Evolutionary conservation across 1,140 invertebrate species (phyloP), one percentile per base, ranked within the genome.

Genomic region (Megalopta genalis): DNA sequence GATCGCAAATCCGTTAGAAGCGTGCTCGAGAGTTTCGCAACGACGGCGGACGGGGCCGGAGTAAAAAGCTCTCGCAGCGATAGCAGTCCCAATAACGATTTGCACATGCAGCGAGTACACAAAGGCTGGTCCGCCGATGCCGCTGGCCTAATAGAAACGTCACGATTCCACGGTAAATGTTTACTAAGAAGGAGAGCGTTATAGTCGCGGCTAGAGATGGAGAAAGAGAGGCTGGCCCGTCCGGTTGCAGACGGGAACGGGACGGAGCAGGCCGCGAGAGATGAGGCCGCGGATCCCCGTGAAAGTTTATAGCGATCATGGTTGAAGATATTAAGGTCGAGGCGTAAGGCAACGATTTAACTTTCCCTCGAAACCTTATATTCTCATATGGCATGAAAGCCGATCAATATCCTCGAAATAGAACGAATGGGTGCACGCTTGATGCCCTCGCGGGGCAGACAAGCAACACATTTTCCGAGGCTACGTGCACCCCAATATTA

Each of bases 351-450:
- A 54, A 54, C 32, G 14, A 67, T 84, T 68, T 70, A 79, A 83
- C 81, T 84, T 80, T 76, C 39, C 49, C 57, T 75, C 70, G 62
- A 83, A 83, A 84, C 78, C 65, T 72, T 81, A 77, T 81, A 80
- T 71, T 54, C 71, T 67, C 66, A 70, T 65, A 54, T 66, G 77
- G 32, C 32, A 67, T 63, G 65, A 68, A 60, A 60, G 60, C 39
- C 42, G 60, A 80, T 79, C 72, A 52, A 67, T 77, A 83, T 46
- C 60, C 69, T 78, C 37, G 25, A 83, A 83, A 84, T 80, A 83
- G 77, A 49, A 83, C 71, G 49, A 84, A 84, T 78, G 60, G 82
- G 68, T 59, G 63, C 42, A 67, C 46, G 68, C 46, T 78, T 78
- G 68, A 54, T 78, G 46, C 52, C 46, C 46, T 46, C 18, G 62